Conservation (phyloP, 2,888 invertebrate species). For the Xanthia togata region DNA sequence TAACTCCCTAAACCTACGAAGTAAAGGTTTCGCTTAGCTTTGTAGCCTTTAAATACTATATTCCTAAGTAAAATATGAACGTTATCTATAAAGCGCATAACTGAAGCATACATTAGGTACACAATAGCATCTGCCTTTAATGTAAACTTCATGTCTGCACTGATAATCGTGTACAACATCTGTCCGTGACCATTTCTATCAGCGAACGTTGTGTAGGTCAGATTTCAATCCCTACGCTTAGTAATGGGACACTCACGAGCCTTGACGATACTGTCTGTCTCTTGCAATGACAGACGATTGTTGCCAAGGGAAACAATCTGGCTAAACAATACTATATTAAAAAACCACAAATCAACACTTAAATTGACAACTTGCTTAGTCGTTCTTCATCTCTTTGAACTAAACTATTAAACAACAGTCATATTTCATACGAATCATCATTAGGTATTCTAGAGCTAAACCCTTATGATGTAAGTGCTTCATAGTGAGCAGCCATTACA, state of each 20-base stretch:
- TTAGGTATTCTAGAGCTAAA: constrained; percentile 28
- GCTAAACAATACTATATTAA: background rate
- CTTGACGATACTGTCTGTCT: constrained; percentile 39
- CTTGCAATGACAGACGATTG: constrained; percentile 27
- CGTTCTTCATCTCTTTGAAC: constrained; percentile 43
- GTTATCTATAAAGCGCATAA: constrained; percentile 13
- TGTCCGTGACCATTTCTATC: constrained; percentile 48
- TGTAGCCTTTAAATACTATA: background rate
- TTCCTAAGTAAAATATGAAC: background rate
- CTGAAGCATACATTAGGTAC: constrained; percentile 13
- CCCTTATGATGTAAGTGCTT: constrained; percentile 38
- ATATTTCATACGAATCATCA: constrained; percentile 49
- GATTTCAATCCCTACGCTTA: constrained; percentile 53
- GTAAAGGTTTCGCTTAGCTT: background rate
- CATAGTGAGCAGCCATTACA: constrained; percentile 41
- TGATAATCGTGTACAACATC: constrained; percentile 40
- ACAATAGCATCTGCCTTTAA: constrained; percentile 31
- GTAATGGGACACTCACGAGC: constrained; percentile 47
- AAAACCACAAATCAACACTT: constrained; percentile 15
- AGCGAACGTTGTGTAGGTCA: constrained; percentile 44
- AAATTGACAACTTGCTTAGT: constrained; percentile 37
- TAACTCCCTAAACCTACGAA: no score
- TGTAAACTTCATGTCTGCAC: constrained; percentile 40
- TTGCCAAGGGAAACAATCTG: constrained; percentile 6
- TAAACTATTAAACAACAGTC: constrained; percentile 43